Evolutionary conservation across 1,140 invertebrate species (phyloP).

Genomic region (Dendrolimus punctatus): DNA sequence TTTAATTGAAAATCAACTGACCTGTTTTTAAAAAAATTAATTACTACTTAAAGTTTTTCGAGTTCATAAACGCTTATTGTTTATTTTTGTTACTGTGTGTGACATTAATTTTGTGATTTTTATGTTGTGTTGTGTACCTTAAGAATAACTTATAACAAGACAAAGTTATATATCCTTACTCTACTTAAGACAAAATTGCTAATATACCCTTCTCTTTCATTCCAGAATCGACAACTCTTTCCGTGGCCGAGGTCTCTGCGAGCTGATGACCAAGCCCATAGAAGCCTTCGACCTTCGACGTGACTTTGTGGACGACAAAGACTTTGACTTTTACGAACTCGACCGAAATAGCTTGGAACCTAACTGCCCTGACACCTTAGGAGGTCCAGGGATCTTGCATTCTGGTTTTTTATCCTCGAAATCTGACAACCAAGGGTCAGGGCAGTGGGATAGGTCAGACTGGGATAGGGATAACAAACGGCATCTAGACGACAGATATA

Average conservation of each 20-base stretch:
- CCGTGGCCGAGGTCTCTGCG: slow-evolving; percentile 79
- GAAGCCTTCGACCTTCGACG: slow-evolving; percentile 75
- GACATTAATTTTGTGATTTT: too few relatives aligned
- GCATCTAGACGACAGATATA: slow-evolving; percentile 33
- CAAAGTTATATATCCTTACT: too few relatives aligned
- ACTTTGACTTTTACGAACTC: slow-evolving; percentile 84
- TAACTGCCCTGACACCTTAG: slow-evolving; percentile 46
- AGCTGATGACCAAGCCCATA: slow-evolving; percentile 79
- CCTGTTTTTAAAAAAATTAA: too few relatives aligned
- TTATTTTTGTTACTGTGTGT: too few relatives aligned
- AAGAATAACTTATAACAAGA: too few relatives aligned
- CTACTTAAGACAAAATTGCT: not conserved
- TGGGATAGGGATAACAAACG: slow-evolving; percentile 19
- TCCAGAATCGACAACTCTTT: slow-evolving; percentile 75
- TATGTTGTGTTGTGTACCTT: too few relatives aligned
- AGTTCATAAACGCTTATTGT: too few relatives aligned
- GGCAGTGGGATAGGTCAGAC: too few relatives aligned
- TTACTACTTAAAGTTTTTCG: too few relatives aligned
- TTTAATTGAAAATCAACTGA: too few relatives aligned
- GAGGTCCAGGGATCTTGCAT: slow-evolving; percentile 50
- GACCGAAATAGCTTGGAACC: slow-evolving; percentile 75
- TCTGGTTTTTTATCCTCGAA: slow-evolving; percentile 57
- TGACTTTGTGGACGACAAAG: slow-evolving; percentile 78
- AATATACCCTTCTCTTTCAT: slow-evolving; percentile 11
- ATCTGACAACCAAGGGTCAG: slow-evolving; percentile 16